These are phyloP conservation scores for Brotula barbata DNA, from an alignment of 2,797 vertebrate species.

Conservation along the genomic window DNA sequence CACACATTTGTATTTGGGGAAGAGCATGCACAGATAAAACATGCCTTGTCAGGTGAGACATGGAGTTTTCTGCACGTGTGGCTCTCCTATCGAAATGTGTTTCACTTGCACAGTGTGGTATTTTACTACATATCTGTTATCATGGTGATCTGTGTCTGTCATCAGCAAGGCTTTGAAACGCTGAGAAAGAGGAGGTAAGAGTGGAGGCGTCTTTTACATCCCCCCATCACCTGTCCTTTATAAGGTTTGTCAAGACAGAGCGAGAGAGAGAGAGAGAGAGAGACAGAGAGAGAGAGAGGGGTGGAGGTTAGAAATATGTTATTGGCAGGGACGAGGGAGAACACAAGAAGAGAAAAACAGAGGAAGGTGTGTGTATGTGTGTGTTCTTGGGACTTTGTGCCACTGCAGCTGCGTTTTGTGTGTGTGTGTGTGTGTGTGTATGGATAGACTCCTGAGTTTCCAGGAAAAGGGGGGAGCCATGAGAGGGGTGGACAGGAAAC, in stretches of 20 bases:
- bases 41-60: no score
- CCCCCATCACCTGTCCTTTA: constrained; percentile 23
- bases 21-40: neutral
- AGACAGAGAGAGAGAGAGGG: neutral
- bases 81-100: neutral
- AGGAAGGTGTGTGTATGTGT: constrained; percentile 34
- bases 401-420: constrained; percentile 38
- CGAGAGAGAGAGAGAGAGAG: neutral
- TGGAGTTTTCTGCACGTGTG: constrained; percentile 1
- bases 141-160: constrained; percentile 3
- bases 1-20: neutral
- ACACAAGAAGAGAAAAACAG: constrained; percentile 25
- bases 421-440: constrained; percentile 44
- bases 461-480: constrained; percentile 80
- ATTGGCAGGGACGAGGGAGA: constrained; percentile 18
- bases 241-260: constrained; percentile 1
- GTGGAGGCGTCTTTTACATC: constrained; percentile 1
- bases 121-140: constrained; percentile 3
- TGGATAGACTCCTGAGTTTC: constrained; percentile 65
- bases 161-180: constrained; percentile 3
- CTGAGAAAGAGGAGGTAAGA: constrained; percentile 4
- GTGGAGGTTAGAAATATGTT: constrained; percentile 28
- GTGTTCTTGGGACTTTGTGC: constrained; percentile 22
- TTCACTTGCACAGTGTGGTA: neutral
- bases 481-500: constrained; percentile 80